Base-by-base conservation (phyloP, 2,797 vertebrate species). In the Loriculus beryllinus region DNA sequence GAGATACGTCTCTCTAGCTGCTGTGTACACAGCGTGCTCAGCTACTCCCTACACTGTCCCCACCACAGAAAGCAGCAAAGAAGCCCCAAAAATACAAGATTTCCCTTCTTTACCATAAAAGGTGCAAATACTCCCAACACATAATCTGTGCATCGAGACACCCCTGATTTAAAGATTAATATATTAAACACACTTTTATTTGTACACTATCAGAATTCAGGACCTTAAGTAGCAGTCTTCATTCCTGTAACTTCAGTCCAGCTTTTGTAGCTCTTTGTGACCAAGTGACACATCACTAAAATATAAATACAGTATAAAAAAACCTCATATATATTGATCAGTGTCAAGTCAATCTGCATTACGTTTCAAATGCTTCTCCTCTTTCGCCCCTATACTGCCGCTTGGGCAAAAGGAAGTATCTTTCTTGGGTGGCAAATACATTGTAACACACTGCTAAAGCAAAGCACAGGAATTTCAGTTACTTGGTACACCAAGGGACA, bases 251-350 rank as follows among this genome's bases (percentile, higher is more conserved):
- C 9, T 86, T 86, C 59, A 54, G 26, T 85, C 60, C 48, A 72
- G 62, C 49, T 88, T 76, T 72, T 10, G 43, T 31, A 86, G 74
- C 37, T 70, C 37, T 8, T 7, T 29, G 59, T 43, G 65, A 65
- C 54, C 85, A 92, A 94, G 65, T 28, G 89, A 86, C 43, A 91
- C 63, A 72, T 49, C 57, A 71, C 77, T 82, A 86, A 69, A 65
- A 87, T 28, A 56, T 12, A 89, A 89, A 74, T 33, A 62, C 11
- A 29, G 40, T 11, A 77, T 52, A 75, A 95, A 86, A 86, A 40
- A 0, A 3, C 4, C 29, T 89, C 43, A 35, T 13, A 57, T 10
- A 48, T 51, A 37, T 21, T 26, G 40, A 74, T 64, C 47, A 70
- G 23, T 8, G 8, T 57, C 67, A 70, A 78, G 35, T 35, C 67